A percentile compares a stretch with the other conserved stretches of the same genome.
phyloP scores from a whole-genome alignment of 2,797 vertebrate genomes.

The Oreonectes daqikongensis region DNA sequence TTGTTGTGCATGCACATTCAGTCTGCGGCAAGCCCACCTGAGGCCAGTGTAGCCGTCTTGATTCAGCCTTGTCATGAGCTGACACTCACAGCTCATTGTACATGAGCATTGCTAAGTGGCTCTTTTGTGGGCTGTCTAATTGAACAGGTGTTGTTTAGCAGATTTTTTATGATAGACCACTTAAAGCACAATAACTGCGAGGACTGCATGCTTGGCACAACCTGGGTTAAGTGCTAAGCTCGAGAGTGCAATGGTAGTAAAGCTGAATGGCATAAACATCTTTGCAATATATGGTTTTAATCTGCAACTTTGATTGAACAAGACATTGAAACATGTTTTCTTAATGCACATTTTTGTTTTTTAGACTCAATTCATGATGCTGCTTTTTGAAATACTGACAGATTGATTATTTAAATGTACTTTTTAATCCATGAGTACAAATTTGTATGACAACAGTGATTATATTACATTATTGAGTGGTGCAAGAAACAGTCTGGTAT shows the following conservation, averaged over 20 bases:
- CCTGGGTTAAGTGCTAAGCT: not conserved
- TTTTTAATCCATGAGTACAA: not conserved
- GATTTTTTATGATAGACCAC: not conserved
- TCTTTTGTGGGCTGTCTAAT: constrained; percentile 16
- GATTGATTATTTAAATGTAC: not conserved
- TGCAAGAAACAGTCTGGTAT: not conserved
- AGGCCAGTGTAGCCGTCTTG: constrained; percentile 13
- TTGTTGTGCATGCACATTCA: not conserved
- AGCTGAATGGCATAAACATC: not conserved
- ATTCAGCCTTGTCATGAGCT: constrained; percentile 35
- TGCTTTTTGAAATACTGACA: not conserved
- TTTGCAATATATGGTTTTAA: not conserved
- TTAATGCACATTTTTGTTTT: not conserved
- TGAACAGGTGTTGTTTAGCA: not conserved
- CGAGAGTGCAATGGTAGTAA: not conserved
- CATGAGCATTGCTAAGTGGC: constrained; percentile 13
- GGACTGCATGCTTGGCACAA: not conserved
- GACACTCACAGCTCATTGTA: constrained; percentile 19
- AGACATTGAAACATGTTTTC: not conserved
- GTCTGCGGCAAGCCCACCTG: not conserved
- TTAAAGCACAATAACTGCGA: not conserved
- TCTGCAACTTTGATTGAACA: not conserved
- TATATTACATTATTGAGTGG: not conserved
- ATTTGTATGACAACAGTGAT: not conserved
- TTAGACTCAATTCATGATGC: not conserved